A percentile compares a stretch with the other conserved stretches of the same genome.
These are phyloP conservation scores for Parnassius orleans DNA, from an alignment of 2,888 invertebrate species.

Conservation along the genomic window DNA sequence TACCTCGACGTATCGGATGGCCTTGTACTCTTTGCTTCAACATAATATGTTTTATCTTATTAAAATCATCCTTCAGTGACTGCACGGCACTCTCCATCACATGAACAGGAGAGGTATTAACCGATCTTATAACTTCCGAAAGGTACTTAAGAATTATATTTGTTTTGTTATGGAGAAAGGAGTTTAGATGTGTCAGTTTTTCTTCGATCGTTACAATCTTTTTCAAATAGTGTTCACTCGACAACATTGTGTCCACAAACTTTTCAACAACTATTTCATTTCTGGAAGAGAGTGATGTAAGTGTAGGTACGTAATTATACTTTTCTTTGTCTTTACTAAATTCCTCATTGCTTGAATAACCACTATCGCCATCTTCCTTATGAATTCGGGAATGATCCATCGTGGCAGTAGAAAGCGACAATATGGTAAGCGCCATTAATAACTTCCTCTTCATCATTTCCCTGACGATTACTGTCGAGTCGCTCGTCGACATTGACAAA, in stretches of 20 bases:
- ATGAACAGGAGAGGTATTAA: constrained; percentile 42
- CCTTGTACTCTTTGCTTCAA: constrained; percentile 32
- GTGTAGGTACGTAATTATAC: constrained; percentile 33
- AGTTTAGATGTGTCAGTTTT: constrained; percentile 56
- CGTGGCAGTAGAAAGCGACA: constrained; percentile 11
- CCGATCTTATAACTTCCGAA: constrained; percentile 49
- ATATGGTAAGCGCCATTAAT: constrained; percentile 18
- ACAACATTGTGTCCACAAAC: constrained; percentile 62
- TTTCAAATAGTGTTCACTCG: constrained; percentile 61
- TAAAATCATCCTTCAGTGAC: constrained; percentile 47
- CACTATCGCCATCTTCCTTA: neutral
- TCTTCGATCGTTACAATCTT: constrained; percentile 59
- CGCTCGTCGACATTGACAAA: constrained; percentile 16
- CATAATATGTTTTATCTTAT: constrained; percentile 42
- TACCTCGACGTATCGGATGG: constrained; percentile 47
- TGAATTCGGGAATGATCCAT: constrained; percentile 1
- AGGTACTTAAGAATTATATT: constrained; percentile 59
- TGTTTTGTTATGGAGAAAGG: constrained; percentile 54
- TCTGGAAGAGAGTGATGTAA: constrained; percentile 32
- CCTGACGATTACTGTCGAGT: constrained; percentile 11
- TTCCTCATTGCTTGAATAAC: neutral
- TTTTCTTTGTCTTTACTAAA: neutral
- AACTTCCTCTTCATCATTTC: constrained; percentile 23
- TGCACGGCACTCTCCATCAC: constrained; percentile 42
- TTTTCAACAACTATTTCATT: constrained; percentile 59